These are phyloP conservation scores for Coleophora flavipennella DNA, from an alignment of 2,888 invertebrate species.

Conservation along the genomic window DNA sequence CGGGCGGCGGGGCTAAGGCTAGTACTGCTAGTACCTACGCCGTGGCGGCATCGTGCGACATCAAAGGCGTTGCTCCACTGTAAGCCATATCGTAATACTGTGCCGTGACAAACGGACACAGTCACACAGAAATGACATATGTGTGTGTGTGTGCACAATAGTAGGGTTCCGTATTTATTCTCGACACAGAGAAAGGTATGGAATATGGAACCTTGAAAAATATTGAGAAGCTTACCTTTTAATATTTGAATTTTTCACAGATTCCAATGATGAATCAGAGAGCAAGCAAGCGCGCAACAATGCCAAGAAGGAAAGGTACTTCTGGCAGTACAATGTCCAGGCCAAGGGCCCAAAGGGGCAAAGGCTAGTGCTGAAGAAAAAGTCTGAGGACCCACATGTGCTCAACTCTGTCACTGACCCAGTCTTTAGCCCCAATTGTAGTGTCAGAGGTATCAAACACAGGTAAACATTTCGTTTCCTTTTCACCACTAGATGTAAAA, in stretches of 20 bases:
- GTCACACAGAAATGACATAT: no score
- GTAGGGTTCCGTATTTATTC: not conserved
- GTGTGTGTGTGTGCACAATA: no score
- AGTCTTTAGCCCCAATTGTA: constrained; percentile 94
- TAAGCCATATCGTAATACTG: no score
- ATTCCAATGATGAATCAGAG: constrained; percentile 77
- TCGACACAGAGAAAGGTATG: no score
- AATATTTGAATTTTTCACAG: constrained; percentile 32
- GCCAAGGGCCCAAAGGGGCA: constrained; percentile 98
- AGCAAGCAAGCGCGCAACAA: constrained; percentile 47
- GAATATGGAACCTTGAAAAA: no score
- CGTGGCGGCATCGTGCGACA: no score
- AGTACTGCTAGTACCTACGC: no score
- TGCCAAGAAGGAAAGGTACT: constrained; percentile 86
- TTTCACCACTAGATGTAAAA: no score
- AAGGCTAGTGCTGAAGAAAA: constrained; percentile 85
- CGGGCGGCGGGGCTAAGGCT: no score
- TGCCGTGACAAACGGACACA: no score
- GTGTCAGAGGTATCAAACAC: constrained; percentile 90
- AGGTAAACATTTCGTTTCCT: constrained; percentile 65
- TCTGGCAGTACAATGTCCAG: constrained; percentile 99
- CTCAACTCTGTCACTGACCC: constrained; percentile 94
- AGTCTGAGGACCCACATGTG: constrained; percentile 92
- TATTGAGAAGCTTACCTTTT: no score
- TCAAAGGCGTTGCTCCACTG: no score